These are phyloP conservation scores for Anoplopoma fimbria DNA, from an alignment of 2,113 vertebrate genomes.

Conservation along the genomic window DNA sequence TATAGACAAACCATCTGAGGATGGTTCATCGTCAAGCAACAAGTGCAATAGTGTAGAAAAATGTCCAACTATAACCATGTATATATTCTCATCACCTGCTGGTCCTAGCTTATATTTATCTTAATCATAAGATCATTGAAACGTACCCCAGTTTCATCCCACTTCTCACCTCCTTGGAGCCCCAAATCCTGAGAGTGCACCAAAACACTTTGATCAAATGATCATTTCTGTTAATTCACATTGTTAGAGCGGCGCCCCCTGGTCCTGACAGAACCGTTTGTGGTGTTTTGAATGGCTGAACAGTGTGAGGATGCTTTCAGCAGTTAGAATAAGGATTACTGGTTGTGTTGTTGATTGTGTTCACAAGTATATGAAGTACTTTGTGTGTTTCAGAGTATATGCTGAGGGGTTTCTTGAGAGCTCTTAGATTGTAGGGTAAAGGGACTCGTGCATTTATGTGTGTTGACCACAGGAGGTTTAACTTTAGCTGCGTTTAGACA, in stretches of 20 bases:
- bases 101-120: constrained; percentile 32
- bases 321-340: background rate
- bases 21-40: constrained; percentile 11
- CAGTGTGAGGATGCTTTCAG: background rate
- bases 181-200: constrained; percentile 4
- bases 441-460: background rate
- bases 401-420: background rate
- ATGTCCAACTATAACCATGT: constrained; percentile 43
- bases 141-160: constrained; percentile 46
- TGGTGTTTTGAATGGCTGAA: background rate
- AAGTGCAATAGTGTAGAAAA: constrained; percentile 66
- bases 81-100: constrained; percentile 39
- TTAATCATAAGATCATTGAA: constrained; percentile 14
- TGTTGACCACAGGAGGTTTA: constrained; percentile 39
- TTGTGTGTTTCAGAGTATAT: background rate
- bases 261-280: background rate
- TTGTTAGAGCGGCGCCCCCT: constrained; percentile 18
- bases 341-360: constrained; percentile 33
- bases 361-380: background rate
- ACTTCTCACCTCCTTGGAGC: constrained; percentile 4
- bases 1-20: constrained; percentile 14
- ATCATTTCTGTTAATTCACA: background rate
- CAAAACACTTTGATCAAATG: constrained; percentile 64
- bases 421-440: constrained; percentile 2
- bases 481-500: constrained; percentile 1